These are phyloP conservation scores for Podarcis muralis DNA, from an alignment of 2,113 vertebrate species.

Conservation along the genomic window DNA sequence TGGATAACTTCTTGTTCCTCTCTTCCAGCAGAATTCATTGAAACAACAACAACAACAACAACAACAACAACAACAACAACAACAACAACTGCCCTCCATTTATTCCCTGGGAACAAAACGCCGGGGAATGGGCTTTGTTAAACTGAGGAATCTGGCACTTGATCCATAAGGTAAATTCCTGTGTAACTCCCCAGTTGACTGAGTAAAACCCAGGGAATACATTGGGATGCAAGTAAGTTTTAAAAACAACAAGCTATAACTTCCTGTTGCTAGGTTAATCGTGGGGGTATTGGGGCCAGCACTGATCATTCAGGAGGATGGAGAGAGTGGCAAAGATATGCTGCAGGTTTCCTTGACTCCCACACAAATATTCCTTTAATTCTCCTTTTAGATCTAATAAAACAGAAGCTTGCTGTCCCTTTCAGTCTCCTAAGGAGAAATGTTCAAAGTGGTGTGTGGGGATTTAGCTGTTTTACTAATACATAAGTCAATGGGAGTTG, in stretches of 20 bases:
- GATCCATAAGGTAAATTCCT: neutral
- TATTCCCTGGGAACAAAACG: neutral
- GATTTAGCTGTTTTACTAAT: neutral
- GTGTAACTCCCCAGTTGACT: neutral
- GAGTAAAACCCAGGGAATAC: neutral
- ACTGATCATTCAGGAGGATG: neutral
- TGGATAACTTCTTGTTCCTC: neutral
- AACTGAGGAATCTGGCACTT: neutral
- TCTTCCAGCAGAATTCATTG: neutral
- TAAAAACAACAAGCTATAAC: neutral
- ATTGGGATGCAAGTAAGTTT: neutral
- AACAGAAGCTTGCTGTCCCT: neutral
- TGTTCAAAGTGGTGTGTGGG: neutral
- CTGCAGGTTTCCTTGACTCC: neutral
- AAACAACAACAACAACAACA: too few species aligned
- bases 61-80: too few species aligned
- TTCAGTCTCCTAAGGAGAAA: neutral
- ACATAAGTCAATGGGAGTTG: rapidly evolving
- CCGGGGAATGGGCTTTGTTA: neutral
- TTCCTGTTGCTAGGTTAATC: neutral
- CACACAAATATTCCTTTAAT: neutral
- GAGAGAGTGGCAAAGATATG: neutral
- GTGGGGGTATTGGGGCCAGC: neutral
- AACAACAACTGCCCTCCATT: neutral
- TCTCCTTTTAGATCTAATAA: rapidly evolving